phyloP scores from a whole-genome alignment of 1,140 invertebrate species.

The Ceratosolen fusciceps region DNA sequence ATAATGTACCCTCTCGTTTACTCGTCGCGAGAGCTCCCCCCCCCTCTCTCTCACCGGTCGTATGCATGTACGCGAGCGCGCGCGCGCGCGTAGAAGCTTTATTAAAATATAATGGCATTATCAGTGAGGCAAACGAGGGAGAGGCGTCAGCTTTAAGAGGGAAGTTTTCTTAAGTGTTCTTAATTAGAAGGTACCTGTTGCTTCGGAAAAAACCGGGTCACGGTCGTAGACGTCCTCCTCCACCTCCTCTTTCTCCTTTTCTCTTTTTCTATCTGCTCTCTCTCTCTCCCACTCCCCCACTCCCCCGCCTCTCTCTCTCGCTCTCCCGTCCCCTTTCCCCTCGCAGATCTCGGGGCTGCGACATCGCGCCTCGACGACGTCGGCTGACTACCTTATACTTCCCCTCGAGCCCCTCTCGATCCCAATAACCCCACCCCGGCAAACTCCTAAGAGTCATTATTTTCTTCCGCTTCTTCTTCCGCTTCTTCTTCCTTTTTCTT shows the following conservation, averaged over 20 bases:
- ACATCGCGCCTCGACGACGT: not conserved
- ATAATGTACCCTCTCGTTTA: not conserved
- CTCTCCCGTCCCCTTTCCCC: not conserved
- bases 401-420: no score
- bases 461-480: conserved; percentile 65
- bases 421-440: not conserved
- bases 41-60: not conserved
- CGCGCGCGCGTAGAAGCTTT: conserved; percentile 55
- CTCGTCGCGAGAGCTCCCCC: no score
- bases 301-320: not conserved
- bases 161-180: conserved; percentile 74
- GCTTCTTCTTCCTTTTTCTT: conserved; percentile 55
- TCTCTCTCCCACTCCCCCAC: not conserved
- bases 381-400: no score
- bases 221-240: conserved; percentile 65
- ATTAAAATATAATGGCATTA: conserved; percentile 69
- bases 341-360: not conserved
- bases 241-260: conserved; percentile 40
- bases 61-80: no score
- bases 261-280: not conserved
- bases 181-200: conserved; percentile 74
- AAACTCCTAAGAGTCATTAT: conserved; percentile 71
- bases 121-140: conserved; percentile 55
- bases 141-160: conserved; percentile 71
- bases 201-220: conserved; percentile 73